A percentile compares a stretch with the other conserved stretches of the same genome.
Conservation (phyloP, 64 coral and sea anemone genomes). For the Montipora sp. region DNA sequence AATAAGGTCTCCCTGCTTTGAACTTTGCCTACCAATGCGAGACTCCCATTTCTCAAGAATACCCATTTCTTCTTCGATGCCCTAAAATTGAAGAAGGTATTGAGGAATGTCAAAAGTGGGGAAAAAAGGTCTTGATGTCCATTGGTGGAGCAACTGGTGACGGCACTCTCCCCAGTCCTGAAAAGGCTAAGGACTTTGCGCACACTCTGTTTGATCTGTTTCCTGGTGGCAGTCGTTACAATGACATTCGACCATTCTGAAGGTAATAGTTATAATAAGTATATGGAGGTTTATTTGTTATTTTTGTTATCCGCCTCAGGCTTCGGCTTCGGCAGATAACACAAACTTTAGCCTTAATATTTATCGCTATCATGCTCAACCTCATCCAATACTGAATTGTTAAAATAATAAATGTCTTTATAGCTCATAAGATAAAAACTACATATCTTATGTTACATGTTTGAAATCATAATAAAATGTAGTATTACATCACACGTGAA, state of each 20-base stretch:
- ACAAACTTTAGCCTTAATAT: no score
- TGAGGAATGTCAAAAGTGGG: slow-evolving; percentile 77
- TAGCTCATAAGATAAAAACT: no score
- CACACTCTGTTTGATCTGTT: slow-evolving; percentile 78
- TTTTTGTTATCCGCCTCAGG: no score
- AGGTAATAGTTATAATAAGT: slow-evolving; percentile 21
- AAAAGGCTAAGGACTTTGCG: slow-evolving; percentile 60
- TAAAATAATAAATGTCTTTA: no score
- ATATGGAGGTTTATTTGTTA: no score
- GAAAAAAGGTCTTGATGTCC: slow-evolving; percentile 88
- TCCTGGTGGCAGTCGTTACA: slow-evolving; percentile 44
- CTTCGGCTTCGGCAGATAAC: no score
- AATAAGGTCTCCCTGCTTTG: slow-evolving; percentile 66
- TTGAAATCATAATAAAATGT: no score
- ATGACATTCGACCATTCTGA: slow-evolving; percentile 72
- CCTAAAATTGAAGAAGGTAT: slow-evolving; percentile 84
- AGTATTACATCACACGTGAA: no score
- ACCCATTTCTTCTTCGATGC: slow-evolving; percentile 76
- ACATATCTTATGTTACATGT: no score
- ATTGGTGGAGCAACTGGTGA: slow-evolving; percentile 81
- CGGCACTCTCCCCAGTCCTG: slow-evolving; percentile 60
- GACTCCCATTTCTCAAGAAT: slow-evolving; percentile 17
- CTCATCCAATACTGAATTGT: no score
- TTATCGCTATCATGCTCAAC: no score
- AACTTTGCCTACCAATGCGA: slow-evolving; percentile 89